A percentile compares a stretch with the other conserved stretches of the same genome.
phyloP scores from a whole-genome alignment of 2,888 invertebrate species.

The Zygogramma bicolorata region DNA sequence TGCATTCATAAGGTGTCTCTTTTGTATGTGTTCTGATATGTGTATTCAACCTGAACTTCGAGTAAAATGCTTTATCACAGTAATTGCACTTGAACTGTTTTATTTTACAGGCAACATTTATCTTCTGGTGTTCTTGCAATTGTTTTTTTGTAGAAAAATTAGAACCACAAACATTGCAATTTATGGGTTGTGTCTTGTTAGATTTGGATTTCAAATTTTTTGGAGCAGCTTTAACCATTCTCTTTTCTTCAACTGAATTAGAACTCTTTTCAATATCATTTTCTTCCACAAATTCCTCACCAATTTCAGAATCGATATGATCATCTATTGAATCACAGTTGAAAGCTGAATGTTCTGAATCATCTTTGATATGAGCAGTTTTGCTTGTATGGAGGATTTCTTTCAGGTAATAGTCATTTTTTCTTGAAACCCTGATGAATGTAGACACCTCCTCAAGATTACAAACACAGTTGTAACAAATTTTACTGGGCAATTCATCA shows the following conservation, averaged over 20 bases:
- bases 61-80: conserved; percentile 35
- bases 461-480: conserved; percentile 32
- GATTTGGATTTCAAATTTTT: neutral
- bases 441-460: conserved; percentile 31
- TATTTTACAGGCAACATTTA: conserved; percentile 26
- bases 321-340: conserved; percentile 6
- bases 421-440: conserved; percentile 35
- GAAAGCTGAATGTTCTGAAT: neutral
- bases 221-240: too few species aligned
- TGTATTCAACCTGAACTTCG: conserved; percentile 33
- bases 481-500: conserved; percentile 40
- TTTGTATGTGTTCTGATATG: conserved; percentile 40
- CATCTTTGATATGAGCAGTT: neutral
- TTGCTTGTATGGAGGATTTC: conserved; percentile 21
- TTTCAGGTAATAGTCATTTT: conserved; percentile 36
- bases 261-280: neutral
- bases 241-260: neutral
- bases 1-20: conserved; percentile 39
- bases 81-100: conserved; percentile 31
- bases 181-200: neutral
- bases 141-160: conserved; percentile 22
- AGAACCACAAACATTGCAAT: conserved; percentile 26
- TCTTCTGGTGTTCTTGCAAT: conserved; percentile 19
- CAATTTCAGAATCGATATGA: neutral
- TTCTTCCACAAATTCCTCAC: neutral